phyloP scores from a whole-genome alignment of 2,888 invertebrate species.

The Agriopis leucophaearia region DNA sequence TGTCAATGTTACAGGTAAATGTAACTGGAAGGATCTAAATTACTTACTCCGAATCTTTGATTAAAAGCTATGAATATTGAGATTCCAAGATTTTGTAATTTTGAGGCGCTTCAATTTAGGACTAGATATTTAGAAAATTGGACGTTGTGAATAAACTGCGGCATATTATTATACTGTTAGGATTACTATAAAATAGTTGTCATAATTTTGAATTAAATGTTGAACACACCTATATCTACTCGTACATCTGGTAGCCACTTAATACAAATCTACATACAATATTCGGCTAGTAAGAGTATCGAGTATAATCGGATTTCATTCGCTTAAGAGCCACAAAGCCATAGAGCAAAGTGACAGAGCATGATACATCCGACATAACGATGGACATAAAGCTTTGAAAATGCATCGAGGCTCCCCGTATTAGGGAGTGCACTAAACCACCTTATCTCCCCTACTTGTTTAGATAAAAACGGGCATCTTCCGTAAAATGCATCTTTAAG shows the following conservation, averaged over 20 bases:
- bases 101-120: no score
- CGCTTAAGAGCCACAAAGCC: slow-evolving; percentile 37
- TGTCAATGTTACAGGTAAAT: no score
- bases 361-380: slow-evolving; percentile 61
- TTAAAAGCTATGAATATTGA: no score
- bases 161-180: no score
- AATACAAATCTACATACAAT: slow-evolving; percentile 4
- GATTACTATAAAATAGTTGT: no score
- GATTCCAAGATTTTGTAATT: no score
- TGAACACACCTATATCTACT: neutral
- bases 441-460: slow-evolving; percentile 77
- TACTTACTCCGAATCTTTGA: no score
- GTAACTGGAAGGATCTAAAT: no score
- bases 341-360: slow-evolving; percentile 47
- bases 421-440: slow-evolving; percentile 73
- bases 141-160: no score
- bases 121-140: no score
- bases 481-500: slow-evolving; percentile 76
- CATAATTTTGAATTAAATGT: neutral
- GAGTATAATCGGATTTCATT: slow-evolving; percentile 30
- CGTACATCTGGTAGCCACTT: slow-evolving; percentile 1
- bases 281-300: neutral
- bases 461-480: slow-evolving; percentile 71
- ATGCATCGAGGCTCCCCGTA: slow-evolving; percentile 62
- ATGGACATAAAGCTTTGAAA: slow-evolving; percentile 64